Evolutionary conservation across 2,888 invertebrate species (phyloP), one percentile per base, ranked within the genome.

Genomic region (Emmelina monodactyla): DNA sequence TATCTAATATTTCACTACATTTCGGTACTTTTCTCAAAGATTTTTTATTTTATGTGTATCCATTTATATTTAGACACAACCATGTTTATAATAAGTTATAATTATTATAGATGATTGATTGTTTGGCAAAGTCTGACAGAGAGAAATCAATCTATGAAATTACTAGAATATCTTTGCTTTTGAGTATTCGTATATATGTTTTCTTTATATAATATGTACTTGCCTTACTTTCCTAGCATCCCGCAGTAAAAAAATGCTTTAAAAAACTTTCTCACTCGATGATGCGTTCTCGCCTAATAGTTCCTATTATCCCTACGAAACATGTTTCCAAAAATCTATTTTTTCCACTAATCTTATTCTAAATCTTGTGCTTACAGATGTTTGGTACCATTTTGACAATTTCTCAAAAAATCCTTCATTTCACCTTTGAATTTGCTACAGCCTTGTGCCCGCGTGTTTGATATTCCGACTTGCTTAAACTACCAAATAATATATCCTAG

Each of bases 251-350:
- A 69, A 66, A 66, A 58, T 58, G 55, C 57, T 53, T 62, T 61
- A 63, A 44, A 68, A 28, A 68, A 66, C 66, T 49, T 39, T 64
- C 68, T 68, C 70, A 66, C 72, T 68, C 67, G 47, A 45, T 45
- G 63, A 62, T 67, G 62, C 58, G 57, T 57, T 50, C 59, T 39
- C 53, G 48, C 54, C 53, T 42, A 35, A 35, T 48, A 46, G 52
- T 50, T 50, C 47, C 58, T 63, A 64, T 54, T 38, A 42, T 56
- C 57, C 58, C 68, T 73, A 70, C 63, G 70, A 75, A 78, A 79
- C 75, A 78, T 73, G 63, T 72, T 60, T 78, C 78, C 72, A 79
- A 79, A 78, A 79, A 69, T 65, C 78, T 78, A 76, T 65, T 54
- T 55, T 63, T 67, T 62, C 64, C 60, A 59, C 64, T 68, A 67